phyloP scores from a whole-genome alignment of 2,888 invertebrate species.

The Odontocolon sp. region DNA sequence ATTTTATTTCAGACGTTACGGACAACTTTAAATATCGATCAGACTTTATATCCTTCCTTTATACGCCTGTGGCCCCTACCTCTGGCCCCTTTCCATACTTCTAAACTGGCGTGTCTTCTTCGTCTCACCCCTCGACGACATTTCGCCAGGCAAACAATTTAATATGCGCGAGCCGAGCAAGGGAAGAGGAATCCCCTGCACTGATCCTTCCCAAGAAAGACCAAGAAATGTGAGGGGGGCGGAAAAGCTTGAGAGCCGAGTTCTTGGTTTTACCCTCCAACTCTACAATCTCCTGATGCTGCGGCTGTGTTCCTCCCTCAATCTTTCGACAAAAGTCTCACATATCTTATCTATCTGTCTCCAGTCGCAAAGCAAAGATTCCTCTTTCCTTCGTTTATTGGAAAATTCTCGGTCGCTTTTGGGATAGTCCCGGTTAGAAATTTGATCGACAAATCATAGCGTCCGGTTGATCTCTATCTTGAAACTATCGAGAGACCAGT shows the following conservation, averaged over 20 bases:
- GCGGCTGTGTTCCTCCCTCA: conserved; percentile 23
- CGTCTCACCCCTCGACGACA: conserved; percentile 57
- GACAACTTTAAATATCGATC: conserved; percentile 41
- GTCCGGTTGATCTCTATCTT: too few relatives aligned
- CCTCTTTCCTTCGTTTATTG: conserved; percentile 67
- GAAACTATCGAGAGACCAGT: too few relatives aligned
- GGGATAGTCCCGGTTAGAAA: too few relatives aligned
- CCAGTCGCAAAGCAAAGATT: conserved; percentile 73
- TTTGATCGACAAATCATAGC: too few relatives aligned
- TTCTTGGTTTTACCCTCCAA: conserved; percentile 42
- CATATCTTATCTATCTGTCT: conserved; percentile 73
- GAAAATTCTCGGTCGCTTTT: conserved; percentile 68
- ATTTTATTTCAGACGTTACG: not conserved
- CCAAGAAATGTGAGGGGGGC: conserved; percentile 14
- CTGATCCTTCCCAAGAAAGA: conserved; percentile 61
- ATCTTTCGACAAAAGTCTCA: conserved; percentile 36
- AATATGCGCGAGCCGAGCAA: conserved; percentile 70
- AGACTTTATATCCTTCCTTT: conserved; percentile 17
- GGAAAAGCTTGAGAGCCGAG: conserved; percentile 34
- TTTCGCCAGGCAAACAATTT: conserved; percentile 72
- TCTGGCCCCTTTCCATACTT: not conserved
- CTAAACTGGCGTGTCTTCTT: conserved; percentile 1
- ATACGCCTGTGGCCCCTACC: not conserved
- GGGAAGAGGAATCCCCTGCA: conserved; percentile 24
- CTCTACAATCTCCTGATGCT: conserved; percentile 7